These are phyloP conservation scores for Dreissena polymorpha DNA, from an alignment of 1,140 invertebrate genomes.

Conservation along the genomic window DNA sequence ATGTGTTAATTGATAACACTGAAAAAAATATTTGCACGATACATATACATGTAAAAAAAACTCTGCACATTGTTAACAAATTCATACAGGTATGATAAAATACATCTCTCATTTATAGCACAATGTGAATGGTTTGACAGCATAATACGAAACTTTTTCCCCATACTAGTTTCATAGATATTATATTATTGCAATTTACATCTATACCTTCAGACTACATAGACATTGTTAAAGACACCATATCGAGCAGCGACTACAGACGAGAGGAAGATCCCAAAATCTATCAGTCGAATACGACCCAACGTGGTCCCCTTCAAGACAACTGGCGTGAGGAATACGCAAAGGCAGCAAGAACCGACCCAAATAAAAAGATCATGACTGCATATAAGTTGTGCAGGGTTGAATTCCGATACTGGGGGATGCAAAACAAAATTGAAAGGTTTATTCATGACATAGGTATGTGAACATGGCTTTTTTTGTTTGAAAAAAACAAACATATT, in stretches of 20 bases:
- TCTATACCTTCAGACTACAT: slow-evolving; percentile 89
- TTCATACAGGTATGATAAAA: too few species aligned
- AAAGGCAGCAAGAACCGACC: slow-evolving; percentile 86
- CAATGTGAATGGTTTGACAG: too few species aligned
- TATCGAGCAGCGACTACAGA: slow-evolving; percentile 93
- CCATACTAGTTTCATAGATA: too few species aligned
- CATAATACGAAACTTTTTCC: too few species aligned
- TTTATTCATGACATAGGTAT: slow-evolving; percentile 97
- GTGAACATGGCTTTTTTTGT: not conserved
- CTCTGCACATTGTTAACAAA: too few species aligned
- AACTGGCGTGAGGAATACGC: slow-evolving; percentile 93
- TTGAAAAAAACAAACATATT: too few species aligned
- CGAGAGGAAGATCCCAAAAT: slow-evolving; percentile 97
- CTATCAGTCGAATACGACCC: slow-evolving; percentile 94
- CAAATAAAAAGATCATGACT: slow-evolving; percentile 95
- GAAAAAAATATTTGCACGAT: too few species aligned
- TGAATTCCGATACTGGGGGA: slow-evolving; percentile 99
- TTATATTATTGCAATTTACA: too few species aligned
- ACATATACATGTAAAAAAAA: too few species aligned
- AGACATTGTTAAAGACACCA: slow-evolving; percentile 98
- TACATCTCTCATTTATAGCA: too few species aligned
- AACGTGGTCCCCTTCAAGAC: slow-evolving; percentile 93
- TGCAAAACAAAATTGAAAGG: slow-evolving; percentile 99
- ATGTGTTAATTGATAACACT: too few species aligned
- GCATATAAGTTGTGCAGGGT: slow-evolving; percentile 99